phyloP scores from a whole-genome alignment of 1,140 invertebrate species.

The Apis florea region DNA sequence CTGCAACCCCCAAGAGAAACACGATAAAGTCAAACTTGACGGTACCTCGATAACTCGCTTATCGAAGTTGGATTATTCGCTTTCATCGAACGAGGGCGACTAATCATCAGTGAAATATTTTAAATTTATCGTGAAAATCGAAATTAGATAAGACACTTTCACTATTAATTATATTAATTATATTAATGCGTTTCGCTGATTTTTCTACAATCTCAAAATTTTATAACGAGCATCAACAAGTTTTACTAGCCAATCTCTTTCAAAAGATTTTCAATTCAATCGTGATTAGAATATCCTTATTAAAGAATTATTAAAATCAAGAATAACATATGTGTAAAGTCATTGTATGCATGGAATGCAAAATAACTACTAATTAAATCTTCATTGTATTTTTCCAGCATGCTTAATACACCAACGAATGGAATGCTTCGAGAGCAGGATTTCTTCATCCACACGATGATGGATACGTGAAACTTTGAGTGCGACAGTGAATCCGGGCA shows the following conservation, averaged over 20 bases:
- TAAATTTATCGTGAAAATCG: slow-evolving; percentile 11
- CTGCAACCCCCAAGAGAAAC: slow-evolving; percentile 31
- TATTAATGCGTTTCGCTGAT: neutral
- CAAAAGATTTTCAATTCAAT: no score
- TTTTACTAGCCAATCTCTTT: no score
- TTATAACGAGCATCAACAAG: no score
- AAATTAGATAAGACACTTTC: neutral
- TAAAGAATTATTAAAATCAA: no score
- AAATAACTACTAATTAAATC: neutral
- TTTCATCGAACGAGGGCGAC: slow-evolving; percentile 38
- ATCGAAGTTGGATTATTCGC: slow-evolving; percentile 48
- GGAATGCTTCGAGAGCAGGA: no score
- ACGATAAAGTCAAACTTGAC: slow-evolving; percentile 51
- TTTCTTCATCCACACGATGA: neutral
- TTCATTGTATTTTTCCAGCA: neutral
- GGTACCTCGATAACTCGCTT: slow-evolving; percentile 47
- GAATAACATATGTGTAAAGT: neutral
- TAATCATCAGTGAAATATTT: slow-evolving; percentile 10
- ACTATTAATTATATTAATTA: no score
- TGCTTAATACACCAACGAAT: neutral
- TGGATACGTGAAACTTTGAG: neutral
- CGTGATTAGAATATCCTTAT: no score
- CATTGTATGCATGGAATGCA: neutral
- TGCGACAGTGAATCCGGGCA: neutral
- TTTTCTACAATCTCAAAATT: neutral